A percentile compares a stretch with the other conserved stretches of the same genome.
These are phyloP conservation scores for Phalera bucephala DNA, from an alignment of 2,888 invertebrate genomes.

Conservation along the genomic window DNA sequence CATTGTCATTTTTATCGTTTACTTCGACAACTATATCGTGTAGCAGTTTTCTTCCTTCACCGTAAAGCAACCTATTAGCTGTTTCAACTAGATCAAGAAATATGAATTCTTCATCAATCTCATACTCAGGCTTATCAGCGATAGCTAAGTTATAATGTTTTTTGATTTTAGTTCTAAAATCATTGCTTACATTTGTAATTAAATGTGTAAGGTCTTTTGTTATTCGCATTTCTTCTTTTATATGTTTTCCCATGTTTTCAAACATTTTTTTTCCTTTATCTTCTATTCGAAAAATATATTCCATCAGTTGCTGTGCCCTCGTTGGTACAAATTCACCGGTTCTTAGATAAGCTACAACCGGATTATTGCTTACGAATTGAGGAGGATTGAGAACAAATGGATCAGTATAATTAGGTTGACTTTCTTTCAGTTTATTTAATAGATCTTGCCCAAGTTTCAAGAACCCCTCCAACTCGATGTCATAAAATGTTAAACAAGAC, in stretches of 20 bases:
- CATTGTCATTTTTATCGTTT: not conserved
- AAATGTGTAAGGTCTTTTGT: not conserved
- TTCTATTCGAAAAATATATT: slow-evolving; percentile 9
- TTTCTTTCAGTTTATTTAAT: no score
- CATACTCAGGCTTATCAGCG: not conserved
- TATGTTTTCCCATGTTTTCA: not conserved
- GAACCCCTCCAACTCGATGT: no score
- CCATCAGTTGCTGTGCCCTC: not conserved
- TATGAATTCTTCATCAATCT: slow-evolving; percentile 27
- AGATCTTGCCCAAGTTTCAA: no score
- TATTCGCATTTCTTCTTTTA: slow-evolving; percentile 6
- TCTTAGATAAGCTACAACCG: not conserved
- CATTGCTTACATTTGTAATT: not conserved
- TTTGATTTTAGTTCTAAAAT: slow-evolving; percentile 9
- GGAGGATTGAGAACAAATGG: no score
- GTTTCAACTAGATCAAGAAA: slow-evolving; percentile 35
- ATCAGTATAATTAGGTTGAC: no score
- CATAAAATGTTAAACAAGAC: no score
- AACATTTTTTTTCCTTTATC: slow-evolving; percentile 6
- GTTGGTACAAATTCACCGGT: not conserved
- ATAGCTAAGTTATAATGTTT: slow-evolving; percentile 10
- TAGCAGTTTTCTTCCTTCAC: slow-evolving; percentile 21
- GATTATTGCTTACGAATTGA: no score
- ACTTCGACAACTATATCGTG: slow-evolving; percentile 15
- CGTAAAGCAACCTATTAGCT: slow-evolving; percentile 23